Evolutionary conservation across 35 echinoderm and acorn worm genomes (phyloP).

Genomic region (Acanthaster planci): DNA sequence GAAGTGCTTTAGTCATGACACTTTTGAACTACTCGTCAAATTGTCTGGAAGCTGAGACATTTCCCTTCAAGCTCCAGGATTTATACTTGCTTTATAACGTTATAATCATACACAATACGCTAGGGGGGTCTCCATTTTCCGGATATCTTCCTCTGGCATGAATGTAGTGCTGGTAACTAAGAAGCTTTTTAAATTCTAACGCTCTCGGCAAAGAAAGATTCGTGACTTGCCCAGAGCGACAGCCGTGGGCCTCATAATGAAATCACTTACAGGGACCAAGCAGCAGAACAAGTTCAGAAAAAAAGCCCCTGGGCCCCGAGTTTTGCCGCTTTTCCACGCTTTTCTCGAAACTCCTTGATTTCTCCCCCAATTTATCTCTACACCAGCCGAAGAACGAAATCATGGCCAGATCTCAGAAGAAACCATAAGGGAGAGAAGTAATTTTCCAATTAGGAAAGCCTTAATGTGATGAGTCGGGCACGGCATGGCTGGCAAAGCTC

Average conservation of each 20-base stretch:
- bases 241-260: neutral
- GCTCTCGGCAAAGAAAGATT: too few species aligned
- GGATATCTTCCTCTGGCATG: too few species aligned
- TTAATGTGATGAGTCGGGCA: constrained; percentile 11
- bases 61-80: too few species aligned
- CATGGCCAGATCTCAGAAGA: neutral
- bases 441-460: constrained; percentile 3
- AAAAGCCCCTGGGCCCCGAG: neutral
- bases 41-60: too few species aligned
- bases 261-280: neutral
- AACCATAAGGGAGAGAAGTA: neutral
- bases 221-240: too few species aligned
- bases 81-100: too few species aligned
- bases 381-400: neutral
- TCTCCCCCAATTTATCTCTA: neutral
- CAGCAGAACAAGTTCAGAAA: neutral
- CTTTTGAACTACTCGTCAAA: too few species aligned
- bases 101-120: too few species aligned
- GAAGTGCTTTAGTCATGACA: too few species aligned
- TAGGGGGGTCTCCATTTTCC: too few species aligned
- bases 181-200: too few species aligned
- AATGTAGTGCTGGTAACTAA: too few species aligned
- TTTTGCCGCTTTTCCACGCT: neutral
- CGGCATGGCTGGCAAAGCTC: neutral
- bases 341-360: neutral